Conservation (phyloP, 2,797 vertebrate genomes). For the Picus viridis region DNA sequence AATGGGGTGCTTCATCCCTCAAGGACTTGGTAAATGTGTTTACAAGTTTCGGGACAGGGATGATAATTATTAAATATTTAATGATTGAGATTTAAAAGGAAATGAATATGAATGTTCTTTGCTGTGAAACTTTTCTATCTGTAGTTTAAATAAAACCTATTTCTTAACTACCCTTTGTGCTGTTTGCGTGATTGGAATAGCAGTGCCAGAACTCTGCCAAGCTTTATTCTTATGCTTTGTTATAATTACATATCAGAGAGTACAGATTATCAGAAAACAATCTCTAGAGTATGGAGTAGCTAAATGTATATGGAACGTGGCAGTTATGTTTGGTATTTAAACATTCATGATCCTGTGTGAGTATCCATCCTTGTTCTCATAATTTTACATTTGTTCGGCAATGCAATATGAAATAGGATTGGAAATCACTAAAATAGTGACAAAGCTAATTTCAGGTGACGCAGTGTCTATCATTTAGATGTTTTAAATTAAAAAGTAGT, state of each 20-base stretch:
- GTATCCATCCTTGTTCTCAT: not conserved
- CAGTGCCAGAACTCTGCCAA: conserved; percentile 16
- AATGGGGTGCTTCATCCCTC: not conserved
- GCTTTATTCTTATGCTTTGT: not conserved
- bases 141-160: conserved; percentile 35
- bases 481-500: conserved; percentile 45
- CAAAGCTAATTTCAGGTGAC: not conserved
- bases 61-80: not conserved
- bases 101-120: not conserved
- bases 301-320: not conserved
- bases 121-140: not conserved
- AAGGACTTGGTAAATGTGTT: not conserved
- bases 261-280: not conserved
- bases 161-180: conserved; percentile 25
- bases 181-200: not conserved
- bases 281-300: not conserved
- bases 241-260: not conserved
- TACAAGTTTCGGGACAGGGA: not conserved
- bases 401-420: not conserved
- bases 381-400: conserved; percentile 32
- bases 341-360: not conserved
- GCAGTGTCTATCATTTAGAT: conserved; percentile 21
- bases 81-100: conserved; percentile 15
- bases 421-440: conserved; percentile 20
- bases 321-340: not conserved